Evolutionary conservation across 2,797 vertebrate genomes (phyloP), one percentile per base, ranked within the genome.

Genomic region (Bucorvus abyssinicus): DNA sequence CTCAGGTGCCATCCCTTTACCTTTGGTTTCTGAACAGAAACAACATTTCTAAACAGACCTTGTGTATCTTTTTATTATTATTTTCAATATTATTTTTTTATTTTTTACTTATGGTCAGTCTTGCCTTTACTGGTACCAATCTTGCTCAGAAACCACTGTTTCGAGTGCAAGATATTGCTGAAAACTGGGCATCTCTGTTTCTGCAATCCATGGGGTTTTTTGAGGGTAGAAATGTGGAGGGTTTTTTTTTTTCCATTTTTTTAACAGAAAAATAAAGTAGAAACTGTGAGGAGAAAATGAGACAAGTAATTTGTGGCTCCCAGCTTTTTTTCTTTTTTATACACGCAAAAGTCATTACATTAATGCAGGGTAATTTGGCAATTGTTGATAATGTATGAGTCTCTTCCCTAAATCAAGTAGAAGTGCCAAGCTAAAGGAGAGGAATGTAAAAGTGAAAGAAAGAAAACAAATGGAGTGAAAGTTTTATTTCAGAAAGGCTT

Each of bases 151-250:
- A 82, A 70, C n/a, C 65, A 77, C 53, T 86, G 67, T 68, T 81
- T 68, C 81, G 69, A 76, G 56, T 45, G 30, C 49, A 84, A 38
- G 75, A 42, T 40, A 49, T 14, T 56, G 21, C 55, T 85, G 71
- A 84, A 94, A 85, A 94, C 90, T 76, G 34, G 53, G 23, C 94
- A 63, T 75, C 40, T 95, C 84, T 96, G 52, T 94, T 96, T 92
- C 91, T 94, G 88, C 86, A 94, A 87, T 36, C 34, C n/a, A 7
- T 32, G 7, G 49, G 18, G 49, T 5, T 36, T 67, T 81, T 21
- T 67, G 16, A 63, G 23, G 68, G 29, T n/a, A 70, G 84, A 89
- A 79, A 47, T 38, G 11, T 14, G 4, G 12, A 3, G 0, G 12
- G 22, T 1, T 1, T 22, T 63, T 36, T 27, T 15, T 27, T 12